phyloP scores from a whole-genome alignment of 2,113 vertebrate species.

The Mugil cephalus region DNA sequence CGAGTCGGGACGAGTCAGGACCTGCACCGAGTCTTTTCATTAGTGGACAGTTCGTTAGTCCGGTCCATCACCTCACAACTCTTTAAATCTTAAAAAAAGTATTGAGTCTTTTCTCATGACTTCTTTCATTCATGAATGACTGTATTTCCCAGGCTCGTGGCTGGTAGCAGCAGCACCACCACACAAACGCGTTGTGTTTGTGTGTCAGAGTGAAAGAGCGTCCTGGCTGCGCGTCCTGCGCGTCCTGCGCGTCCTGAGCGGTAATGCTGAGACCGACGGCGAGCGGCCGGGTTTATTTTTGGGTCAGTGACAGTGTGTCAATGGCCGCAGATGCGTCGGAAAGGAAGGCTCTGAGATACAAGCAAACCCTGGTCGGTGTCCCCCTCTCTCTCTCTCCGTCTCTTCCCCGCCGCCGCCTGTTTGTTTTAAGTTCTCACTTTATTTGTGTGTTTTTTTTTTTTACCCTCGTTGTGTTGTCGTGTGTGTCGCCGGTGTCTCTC shows the following conservation, averaged over 20 bases:
- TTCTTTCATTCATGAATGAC: no score
- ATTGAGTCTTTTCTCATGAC: no score
- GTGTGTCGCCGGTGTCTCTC: neutral
- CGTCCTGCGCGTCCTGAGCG: conserved; percentile 42
- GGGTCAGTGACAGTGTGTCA: conserved; percentile 87
- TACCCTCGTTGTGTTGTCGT: neutral
- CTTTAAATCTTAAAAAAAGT: neutral
- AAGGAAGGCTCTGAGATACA: conserved; percentile 88
- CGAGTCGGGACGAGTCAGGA: no score
- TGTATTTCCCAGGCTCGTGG: no score
- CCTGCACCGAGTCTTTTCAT: no score
- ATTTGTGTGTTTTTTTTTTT: neutral
- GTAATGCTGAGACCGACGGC: conserved; percentile 80
- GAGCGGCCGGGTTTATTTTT: conserved; percentile 84
- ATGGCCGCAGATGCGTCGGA: conserved; percentile 90
- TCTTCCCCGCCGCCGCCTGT: neutral
- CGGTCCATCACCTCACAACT: neutral
- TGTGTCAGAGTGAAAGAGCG: conserved; percentile 32
- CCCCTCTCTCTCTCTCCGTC: neutral
- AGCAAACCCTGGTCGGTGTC: conserved; percentile 89
- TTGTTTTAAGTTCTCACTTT: neutral
- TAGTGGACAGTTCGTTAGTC: no score
- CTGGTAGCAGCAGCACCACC: no score
- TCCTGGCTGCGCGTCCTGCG: conserved; percentile 52
- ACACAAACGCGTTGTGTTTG: conserved; percentile 22